A percentile compares a stretch with the other conserved stretches of the same genome.
phyloP scores from a whole-genome alignment of 2,888 invertebrate species.

The Tinea trinotella region DNA sequence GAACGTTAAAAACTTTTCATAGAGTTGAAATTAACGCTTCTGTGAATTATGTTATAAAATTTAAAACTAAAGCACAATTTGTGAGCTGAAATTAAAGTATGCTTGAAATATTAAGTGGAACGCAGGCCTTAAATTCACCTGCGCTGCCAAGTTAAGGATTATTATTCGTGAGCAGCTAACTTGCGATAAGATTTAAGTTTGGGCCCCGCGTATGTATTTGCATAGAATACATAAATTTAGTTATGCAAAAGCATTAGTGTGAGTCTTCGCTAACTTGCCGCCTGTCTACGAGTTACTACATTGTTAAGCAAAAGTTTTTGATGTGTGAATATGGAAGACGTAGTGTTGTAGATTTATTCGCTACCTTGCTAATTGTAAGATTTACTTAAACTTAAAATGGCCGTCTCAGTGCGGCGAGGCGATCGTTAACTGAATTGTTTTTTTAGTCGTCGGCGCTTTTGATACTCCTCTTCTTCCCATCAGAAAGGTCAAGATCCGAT shows the following conservation, averaged over 20 bases:
- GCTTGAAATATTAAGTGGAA: constrained; percentile 12
- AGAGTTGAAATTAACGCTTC: no score
- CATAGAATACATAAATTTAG: constrained; percentile 38
- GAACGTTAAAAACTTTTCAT: no score
- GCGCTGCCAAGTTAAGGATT: constrained; percentile 24
- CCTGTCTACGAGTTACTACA: constrained; percentile 4
- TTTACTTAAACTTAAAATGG: no score
- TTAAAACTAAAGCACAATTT: background rate
- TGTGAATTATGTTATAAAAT: no score
- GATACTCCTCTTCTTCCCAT: no score
- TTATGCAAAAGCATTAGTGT: constrained; percentile 16
- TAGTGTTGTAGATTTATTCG: background rate
- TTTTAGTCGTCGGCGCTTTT: no score
- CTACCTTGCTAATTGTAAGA: no score
- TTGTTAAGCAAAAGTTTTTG: constrained; percentile 2
- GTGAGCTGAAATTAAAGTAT: background rate
- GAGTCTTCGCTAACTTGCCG: constrained; percentile 12
- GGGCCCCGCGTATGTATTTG: constrained; percentile 29
- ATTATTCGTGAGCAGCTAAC: constrained; percentile 35
- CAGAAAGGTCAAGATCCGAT: no score
- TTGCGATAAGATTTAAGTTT: constrained; percentile 39
- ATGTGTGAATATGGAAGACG: constrained; percentile 11
- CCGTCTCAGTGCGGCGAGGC: no score
- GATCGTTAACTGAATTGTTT: no score
- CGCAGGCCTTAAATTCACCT: constrained; percentile 19